A percentile compares a stretch with the other conserved stretches of the same genome.
Evolutionary conservation across 2,113 vertebrate genomes (phyloP).

Genomic region (Hippocampus mohnikei): DNA sequence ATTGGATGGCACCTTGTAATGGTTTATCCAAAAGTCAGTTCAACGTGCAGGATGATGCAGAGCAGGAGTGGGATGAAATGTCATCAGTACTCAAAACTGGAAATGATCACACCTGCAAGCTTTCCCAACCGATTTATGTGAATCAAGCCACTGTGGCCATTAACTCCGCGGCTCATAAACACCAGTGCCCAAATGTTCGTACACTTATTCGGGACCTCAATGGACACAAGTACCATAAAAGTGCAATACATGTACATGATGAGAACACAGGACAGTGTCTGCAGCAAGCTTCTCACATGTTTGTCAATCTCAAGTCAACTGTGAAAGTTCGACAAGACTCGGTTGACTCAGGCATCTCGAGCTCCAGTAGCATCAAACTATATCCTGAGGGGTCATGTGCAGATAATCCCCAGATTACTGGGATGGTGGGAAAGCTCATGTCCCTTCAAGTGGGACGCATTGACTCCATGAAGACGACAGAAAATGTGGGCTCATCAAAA

Average conservation of each 20-base stretch:
- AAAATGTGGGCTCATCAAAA: conserved; percentile 4
- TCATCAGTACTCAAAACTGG: not conserved
- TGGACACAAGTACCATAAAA: conserved; percentile 60
- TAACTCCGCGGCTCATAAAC: conserved; percentile 26
- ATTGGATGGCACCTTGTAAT: conserved; percentile 13
- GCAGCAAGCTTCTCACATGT: conserved; percentile 58
- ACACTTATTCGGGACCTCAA: conserved; percentile 61
- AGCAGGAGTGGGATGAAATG: conserved; percentile 41
- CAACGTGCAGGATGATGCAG: conserved; percentile 17
- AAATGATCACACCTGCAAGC: not conserved
- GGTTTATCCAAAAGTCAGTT: conserved; percentile 32
- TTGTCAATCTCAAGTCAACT: conserved; percentile 57
- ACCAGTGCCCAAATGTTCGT: conserved; percentile 51
- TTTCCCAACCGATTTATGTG: conserved; percentile 29
- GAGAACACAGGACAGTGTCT: conserved; percentile 31
- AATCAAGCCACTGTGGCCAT: conserved; percentile 21
- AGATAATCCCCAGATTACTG: conserved; percentile 44
- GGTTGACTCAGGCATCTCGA: conserved; percentile 63
- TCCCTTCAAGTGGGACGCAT: conserved; percentile 55
- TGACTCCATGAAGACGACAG: conserved; percentile 23
- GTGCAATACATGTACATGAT: conserved; percentile 20
- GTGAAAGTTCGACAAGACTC: conserved; percentile 60
- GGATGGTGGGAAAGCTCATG: conserved; percentile 52
- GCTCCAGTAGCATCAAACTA: conserved; percentile 57
- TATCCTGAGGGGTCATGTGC: conserved; percentile 26